Conservation (phyloP, 1,140 invertebrate genomes). For the Drosophila cardini region DNA sequence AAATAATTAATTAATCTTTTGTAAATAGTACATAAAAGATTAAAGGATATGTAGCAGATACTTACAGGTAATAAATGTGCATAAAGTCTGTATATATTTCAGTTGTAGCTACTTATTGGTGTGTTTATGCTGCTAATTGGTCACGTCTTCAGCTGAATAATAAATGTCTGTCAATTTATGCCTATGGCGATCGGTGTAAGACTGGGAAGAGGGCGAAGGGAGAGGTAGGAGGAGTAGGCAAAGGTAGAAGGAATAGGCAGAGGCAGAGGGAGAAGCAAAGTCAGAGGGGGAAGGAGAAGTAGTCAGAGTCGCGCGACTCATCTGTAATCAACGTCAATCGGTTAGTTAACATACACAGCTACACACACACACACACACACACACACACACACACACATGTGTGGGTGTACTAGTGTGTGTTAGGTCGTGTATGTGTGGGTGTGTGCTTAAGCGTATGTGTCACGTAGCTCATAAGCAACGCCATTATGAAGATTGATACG, state of each 20-base stretch:
- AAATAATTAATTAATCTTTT: constrained; percentile 2
- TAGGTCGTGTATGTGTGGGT: constrained; percentile 5
- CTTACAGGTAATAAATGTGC: background rate
- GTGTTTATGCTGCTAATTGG: constrained; percentile 68
- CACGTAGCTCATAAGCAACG: constrained; percentile 68
- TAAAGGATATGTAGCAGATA: background rate
- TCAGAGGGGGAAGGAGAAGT: background rate
- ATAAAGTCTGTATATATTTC: constrained; percentile 31
- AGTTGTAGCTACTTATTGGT: constrained; percentile 47
- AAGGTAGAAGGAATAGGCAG: background rate
- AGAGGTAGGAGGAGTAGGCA: background rate
- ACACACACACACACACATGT: constrained; percentile 10
- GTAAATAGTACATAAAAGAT: background rate
- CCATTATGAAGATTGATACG: constrained; percentile 75
- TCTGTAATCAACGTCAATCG: constrained; percentile 65
- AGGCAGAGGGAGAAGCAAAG: background rate
- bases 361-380: constrained; percentile 31
- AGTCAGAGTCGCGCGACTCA: constrained; percentile 71
- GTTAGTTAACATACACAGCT: constrained; percentile 54
- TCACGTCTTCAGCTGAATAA: constrained; percentile 68
- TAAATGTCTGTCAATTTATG: constrained; percentile 74
- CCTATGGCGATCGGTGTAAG: constrained; percentile 25
- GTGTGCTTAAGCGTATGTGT: constrained; percentile 28
- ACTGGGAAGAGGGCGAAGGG: background rate
- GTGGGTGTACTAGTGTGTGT: background rate